Base-by-base conservation (phyloP, 2,113 vertebrate species). In the Climacteris rufus region DNA sequence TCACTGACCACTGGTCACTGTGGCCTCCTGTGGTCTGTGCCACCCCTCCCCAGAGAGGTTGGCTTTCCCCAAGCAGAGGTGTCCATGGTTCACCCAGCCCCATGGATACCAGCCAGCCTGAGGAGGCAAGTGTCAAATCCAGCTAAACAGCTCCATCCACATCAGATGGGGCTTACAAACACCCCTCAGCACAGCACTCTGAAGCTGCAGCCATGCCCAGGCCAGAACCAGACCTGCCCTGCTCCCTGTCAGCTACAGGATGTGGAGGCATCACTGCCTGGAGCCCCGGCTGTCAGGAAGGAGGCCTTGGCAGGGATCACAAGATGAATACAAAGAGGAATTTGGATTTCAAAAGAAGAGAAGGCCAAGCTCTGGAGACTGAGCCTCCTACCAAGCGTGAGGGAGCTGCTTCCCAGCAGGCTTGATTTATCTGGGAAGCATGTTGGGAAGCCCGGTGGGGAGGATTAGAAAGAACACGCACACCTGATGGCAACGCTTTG, bases 391-490 rank as follows among this genome's bases (percentile, higher is more conserved):
- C 59, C 56, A 24, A 71, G 56, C 8, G 24, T 15, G 40, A 88
- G 82, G 28, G 79, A 94, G 52, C 78, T 79, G 69, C 60, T 95
- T 89, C 83, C 92, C 83, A 57, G 80, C 54, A 88, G 60, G 18
- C 27, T 71, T 81, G 77, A 77, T 89, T 81, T 85, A 74, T 83
- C 87, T 44, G 89, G 84, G 88, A 47, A 86, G 56, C 94, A 13
- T 57, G 66, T 30, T 92, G 93, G 94, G 89, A 87, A 96, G 85
- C 10, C 82, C 33, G 8, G 47, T 87, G 80, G 77, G 93, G 85
- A 93, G 93, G 92, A 86, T 95, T 79, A 95, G 90, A 83, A 61
- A 40, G 90, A 95, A 84, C 93, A 95, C 5, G 71, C 93, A 96
- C 56, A 37, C 45, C 93, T 95, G 57, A 82, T 90, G 91, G 95